Percentiles rank a stretch among this genome's conserved stretches.
Conservation (phyloP, 2,888 invertebrate genomes). For the Caenorhabditis zanzibari region DNA sequence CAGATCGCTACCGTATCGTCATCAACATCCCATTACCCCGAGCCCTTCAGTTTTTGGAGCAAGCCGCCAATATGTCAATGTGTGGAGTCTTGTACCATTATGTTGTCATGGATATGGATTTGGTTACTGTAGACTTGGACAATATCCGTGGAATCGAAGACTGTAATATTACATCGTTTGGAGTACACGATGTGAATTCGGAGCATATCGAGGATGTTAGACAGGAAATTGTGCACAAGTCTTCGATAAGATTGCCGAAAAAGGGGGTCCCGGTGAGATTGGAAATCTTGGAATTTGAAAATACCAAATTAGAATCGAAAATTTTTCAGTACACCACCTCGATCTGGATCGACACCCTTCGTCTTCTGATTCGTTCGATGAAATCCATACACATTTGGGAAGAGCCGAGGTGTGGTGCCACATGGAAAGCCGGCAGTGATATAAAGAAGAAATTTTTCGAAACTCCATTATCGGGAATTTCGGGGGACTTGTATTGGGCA, state of each 20-base stretch:
- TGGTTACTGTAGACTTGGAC: conserved; percentile 56
- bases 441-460: conserved; percentile 53
- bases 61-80: conserved; percentile 69
- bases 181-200: conserved; percentile 59
- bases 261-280: conserved; percentile 39
- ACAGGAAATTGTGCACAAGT: conserved; percentile 49
- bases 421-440: conserved; percentile 45
- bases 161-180: conserved; percentile 67
- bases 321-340: conserved; percentile 60
- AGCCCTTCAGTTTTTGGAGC: conserved; percentile 60
- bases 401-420: conserved; percentile 45
- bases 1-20: conserved; percentile 60
- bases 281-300: neutral
- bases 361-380: conserved; percentile 45
- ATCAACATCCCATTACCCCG: conserved; percentile 47
- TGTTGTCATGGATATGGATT: conserved; percentile 66
- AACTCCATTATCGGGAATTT: conserved; percentile 43
- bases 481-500: conserved; percentile 56
- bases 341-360: conserved; percentile 58
- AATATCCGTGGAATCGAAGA: conserved; percentile 39
- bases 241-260: conserved; percentile 41
- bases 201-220: conserved; percentile 31
- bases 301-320: neutral
- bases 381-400: conserved; percentile 55
- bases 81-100: conserved; percentile 69